A percentile compares a stretch with the other conserved stretches of the same genome.
phyloP scores from a whole-genome alignment of 2,797 vertebrate species.

The Sebastes hubbsi region DNA sequence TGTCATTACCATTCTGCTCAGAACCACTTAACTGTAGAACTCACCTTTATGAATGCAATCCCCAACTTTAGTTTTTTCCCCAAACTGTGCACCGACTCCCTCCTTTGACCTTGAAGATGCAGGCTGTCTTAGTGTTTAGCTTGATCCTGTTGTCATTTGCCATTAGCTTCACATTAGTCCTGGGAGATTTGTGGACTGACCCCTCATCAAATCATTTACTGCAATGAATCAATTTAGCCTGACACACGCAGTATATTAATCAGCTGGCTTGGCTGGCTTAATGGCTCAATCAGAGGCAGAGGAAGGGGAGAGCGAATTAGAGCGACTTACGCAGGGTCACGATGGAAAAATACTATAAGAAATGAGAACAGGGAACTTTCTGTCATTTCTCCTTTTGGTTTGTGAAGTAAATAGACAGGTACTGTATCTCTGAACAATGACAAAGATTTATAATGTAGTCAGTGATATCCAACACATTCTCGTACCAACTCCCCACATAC shows the following conservation, averaged over 20 bases:
- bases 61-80: neutral
- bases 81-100: conserved; percentile 16
- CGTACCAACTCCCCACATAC: rapidly evolving
- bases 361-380: neutral
- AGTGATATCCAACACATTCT: neutral
- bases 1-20: neutral
- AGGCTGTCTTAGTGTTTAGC: conserved; percentile 27
- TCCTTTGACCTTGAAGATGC: conserved; percentile 60
- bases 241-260: conserved; percentile 77
- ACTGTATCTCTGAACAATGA: neutral
- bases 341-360: conserved; percentile 24
- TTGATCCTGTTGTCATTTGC: conserved; percentile 74
- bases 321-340: conserved; percentile 33
- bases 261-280: conserved; percentile 63
- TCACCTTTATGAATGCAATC: neutral
- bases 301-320: conserved; percentile 34
- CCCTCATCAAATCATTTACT: conserved; percentile 79
- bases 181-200: conserved; percentile 75
- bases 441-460: neutral
- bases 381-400: neutral
- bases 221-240: conserved; percentile 75
- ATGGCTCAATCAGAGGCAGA: conserved; percentile 67
- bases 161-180: conserved; percentile 76
- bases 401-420: neutral
- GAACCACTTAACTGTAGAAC: neutral